Base-by-base conservation (phyloP, 2,888 invertebrate species). In the Abrostola triplasia region DNA sequence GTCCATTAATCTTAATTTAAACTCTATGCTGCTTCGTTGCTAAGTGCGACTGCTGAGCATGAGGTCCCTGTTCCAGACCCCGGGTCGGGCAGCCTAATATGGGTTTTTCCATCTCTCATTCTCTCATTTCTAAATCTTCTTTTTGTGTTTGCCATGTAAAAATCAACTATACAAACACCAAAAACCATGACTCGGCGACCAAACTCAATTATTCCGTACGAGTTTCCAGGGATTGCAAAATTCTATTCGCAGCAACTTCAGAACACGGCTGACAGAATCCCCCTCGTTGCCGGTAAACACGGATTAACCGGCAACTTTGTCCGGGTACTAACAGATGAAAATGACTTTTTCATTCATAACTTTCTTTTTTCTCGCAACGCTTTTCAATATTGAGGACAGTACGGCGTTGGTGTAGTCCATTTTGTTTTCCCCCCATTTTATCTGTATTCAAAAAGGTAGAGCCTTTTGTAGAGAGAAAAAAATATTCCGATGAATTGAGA, bases 351-450 rank as follows among this genome's bases (percentile, higher is more conserved):
- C 24, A 47, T 24, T 24, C 13, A 4, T 8, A 47, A 24, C 8
- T 47, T 47, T 24, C 24, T 24, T 44, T 47, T 47, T 47, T 13
- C 13, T 13, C 4, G 41, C n/a, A n/a, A 9, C 44, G 9, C 5
- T 47, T 47, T 47, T 47, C 44, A 47, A 47, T 47, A 47, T 47
- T 47, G 44, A 47, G 44, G 44, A 47, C 44, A 47, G 13, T 24
- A 2, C 44, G 44, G 24, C 2, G 9, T 10, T 47, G 24, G 24
- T 1, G 4, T 24, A 4, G 24, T 24, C 24, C 44, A 9, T 12
- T 44, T 44, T 24, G 1, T 24, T 13, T 5, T 9, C 4, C 24
- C 5, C 12, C 8, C 44, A 24, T 13, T 47, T 47, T 47, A 7
- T 13, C 44, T 13, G 44, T 8, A 47, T 13, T 9, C 44, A 4